A percentile compares a stretch with the other conserved stretches of the same genome.
Conservation (phyloP, 2,113 vertebrate species). For the Xiphophorus couchianus region DNA sequence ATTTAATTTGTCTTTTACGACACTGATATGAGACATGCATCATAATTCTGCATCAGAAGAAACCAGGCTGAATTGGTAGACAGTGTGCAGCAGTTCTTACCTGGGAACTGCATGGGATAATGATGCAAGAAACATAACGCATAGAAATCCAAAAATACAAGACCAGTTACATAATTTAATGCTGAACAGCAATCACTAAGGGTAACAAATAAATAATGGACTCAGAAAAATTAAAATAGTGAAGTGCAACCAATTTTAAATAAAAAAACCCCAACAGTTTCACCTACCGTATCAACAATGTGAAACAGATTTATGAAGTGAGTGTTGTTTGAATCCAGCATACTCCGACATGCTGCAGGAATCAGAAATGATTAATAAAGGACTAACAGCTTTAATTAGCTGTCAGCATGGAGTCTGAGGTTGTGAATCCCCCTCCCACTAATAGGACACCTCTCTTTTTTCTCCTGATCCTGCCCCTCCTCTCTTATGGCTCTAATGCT, state of each 20-base stretch:
- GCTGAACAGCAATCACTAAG: not conserved
- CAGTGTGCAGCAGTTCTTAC: not conserved
- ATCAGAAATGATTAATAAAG: constrained; percentile 41
- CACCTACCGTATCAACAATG: not conserved
- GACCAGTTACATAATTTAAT: not conserved
- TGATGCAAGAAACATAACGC: not conserved
- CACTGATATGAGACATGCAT: too few species aligned
- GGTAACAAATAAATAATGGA: not conserved
- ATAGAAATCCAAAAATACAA: not conserved
- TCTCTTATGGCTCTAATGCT: constrained; percentile 5
- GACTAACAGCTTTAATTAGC: constrained; percentile 46
- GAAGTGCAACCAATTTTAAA: not conserved
- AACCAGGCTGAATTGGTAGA: not conserved
- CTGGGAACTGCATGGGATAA: not conserved
- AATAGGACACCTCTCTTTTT: constrained; percentile 13
- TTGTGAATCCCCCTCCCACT: constrained; percentile 30
- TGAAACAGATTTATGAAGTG: not conserved
- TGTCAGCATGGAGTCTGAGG: constrained; percentile 41
- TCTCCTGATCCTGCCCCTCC: constrained; percentile 10
- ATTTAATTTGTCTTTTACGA: too few species aligned
- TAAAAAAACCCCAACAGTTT: not conserved
- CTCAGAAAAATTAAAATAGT: not conserved
- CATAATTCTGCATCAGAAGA: too few species aligned
- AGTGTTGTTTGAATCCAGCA: not conserved
- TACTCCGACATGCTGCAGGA: not conserved